Evolutionary conservation across 2,797 vertebrate genomes (phyloP).

Genomic region (Paedocypris micromegethes): DNA sequence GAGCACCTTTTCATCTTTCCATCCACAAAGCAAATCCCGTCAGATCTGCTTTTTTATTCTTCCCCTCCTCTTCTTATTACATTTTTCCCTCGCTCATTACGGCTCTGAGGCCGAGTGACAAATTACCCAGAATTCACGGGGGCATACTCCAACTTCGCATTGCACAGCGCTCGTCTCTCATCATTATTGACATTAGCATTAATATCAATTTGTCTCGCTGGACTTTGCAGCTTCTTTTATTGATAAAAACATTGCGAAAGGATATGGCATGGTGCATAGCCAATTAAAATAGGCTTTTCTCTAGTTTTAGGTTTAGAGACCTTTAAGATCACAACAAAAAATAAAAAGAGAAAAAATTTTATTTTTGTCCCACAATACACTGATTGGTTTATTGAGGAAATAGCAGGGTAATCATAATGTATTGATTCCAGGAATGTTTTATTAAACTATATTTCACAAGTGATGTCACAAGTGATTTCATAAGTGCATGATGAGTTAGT

Average conservation of each 20-base stretch:
- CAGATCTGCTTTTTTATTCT: conserved; percentile 43
- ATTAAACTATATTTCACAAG: conserved; percentile 1
- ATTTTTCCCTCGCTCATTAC: conserved; percentile 27
- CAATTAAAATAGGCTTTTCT: conserved; percentile 29
- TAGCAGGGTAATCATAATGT: too few species aligned
- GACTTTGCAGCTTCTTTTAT: conserved; percentile 25
- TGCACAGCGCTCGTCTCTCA: conserved; percentile 23
- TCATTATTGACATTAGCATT: conserved; percentile 49
- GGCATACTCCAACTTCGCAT: conserved; percentile 44
- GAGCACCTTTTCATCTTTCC: conserved; percentile 58
- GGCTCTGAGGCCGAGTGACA: conserved; percentile 43
- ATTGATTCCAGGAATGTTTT: not conserved
- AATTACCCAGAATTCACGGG: conserved; percentile 56
- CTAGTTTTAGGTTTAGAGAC: conserved; percentile 32
- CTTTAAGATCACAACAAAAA: conserved; percentile 4
- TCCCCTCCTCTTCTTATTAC: not conserved
- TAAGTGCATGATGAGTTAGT: too few species aligned
- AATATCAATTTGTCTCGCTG: conserved; percentile 40
- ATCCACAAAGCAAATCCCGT: conserved; percentile 48
- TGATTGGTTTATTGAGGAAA: too few species aligned
- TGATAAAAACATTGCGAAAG: conserved; percentile 11
- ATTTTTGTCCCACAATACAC: too few species aligned
- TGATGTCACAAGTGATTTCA: too few species aligned
- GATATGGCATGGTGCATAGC: not conserved
- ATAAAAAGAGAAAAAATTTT: too few species aligned